Conservation (phyloP, 2,797 vertebrate species). For the Rhinophrynus dorsalis region DNA sequence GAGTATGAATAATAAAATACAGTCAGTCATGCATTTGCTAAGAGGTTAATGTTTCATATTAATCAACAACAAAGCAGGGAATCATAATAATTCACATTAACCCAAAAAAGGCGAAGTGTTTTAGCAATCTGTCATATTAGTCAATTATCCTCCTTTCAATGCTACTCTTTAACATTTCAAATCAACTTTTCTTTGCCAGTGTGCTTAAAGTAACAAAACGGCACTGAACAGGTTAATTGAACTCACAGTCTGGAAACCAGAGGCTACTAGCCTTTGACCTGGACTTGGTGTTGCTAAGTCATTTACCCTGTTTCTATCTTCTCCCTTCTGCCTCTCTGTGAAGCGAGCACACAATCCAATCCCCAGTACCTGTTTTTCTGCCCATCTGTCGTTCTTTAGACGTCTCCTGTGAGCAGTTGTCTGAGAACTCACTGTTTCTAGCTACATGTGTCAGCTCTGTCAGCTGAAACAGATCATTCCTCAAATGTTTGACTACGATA, state of each 20-base stretch:
- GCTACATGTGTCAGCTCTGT: not conserved
- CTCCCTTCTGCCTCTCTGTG: slow-evolving; percentile 14
- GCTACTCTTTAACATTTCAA: too few relatives aligned
- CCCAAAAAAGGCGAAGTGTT: too few relatives aligned
- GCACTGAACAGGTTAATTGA: slow-evolving; percentile 19
- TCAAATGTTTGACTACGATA: not conserved
- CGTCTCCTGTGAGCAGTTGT: not conserved
- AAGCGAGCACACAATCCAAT: slow-evolving; percentile 4
- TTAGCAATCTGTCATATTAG: too few relatives aligned
- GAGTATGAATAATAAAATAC: too few relatives aligned
- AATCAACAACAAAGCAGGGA: too few relatives aligned
- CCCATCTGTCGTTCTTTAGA: slow-evolving; percentile 36
- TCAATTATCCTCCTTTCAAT: too few relatives aligned
- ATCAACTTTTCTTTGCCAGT: too few relatives aligned
- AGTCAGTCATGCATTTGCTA: too few relatives aligned
- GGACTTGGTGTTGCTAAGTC: slow-evolving; percentile 41
- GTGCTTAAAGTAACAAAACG: too few relatives aligned
- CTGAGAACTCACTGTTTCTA: not conserved
- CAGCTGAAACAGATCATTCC: not conserved
- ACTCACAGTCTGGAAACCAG: not conserved
- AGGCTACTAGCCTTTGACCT: slow-evolving; percentile 44
- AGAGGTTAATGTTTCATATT: too few relatives aligned
- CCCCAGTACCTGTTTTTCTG: slow-evolving; percentile 33
- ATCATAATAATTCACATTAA: too few relatives aligned
- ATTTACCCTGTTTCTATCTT: slow-evolving; percentile 1